A percentile compares a stretch with the other conserved stretches of the same genome.
Evolutionary conservation across 37 sponge, comb jelly and placozoan species (phyloP).

Genomic region (Ianthella basta): DNA sequence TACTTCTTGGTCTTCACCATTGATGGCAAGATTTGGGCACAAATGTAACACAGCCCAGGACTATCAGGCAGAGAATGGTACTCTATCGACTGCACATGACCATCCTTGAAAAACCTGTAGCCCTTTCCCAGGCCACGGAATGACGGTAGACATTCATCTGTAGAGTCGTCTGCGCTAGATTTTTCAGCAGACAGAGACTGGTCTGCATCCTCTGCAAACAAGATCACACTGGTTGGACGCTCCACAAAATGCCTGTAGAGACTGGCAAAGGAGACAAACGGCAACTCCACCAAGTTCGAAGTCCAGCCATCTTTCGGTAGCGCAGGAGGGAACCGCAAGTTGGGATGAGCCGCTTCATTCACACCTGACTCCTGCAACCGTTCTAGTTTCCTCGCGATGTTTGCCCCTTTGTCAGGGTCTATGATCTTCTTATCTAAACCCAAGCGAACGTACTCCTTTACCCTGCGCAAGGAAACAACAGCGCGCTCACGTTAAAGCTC

Average conservation of each 20-base stretch:
- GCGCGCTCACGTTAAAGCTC: not conserved
- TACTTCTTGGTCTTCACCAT: constrained; percentile 34
- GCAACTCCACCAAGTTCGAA: constrained; percentile 24
- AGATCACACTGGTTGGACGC: constrained; percentile 29
- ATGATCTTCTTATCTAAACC: constrained; percentile 21
- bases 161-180: not conserved
- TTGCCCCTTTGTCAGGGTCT: constrained; percentile 32
- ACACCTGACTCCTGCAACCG: constrained; percentile 21
- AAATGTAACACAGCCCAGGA: constrained; percentile 18
- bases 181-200: constrained; percentile 3
- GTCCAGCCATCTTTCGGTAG: constrained; percentile 32
- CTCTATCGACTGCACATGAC: constrained; percentile 33
- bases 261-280: constrained; percentile 35
- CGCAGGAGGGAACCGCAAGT: not conserved
- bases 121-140: constrained; percentile 30
- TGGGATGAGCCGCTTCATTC: constrained; percentile 18
- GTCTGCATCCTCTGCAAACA: constrained; percentile 24
- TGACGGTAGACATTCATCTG: constrained; percentile 9
- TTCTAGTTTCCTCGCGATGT: constrained; percentile 29
- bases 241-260: constrained; percentile 36
- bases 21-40: constrained; percentile 36
- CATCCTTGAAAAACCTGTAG: constrained; percentile 47
- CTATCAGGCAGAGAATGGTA: constrained; percentile 36
- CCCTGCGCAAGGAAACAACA: constrained; percentile 6
- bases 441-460: constrained; percentile 13